phyloP scores from a whole-genome alignment of 2,797 vertebrate species.

The Paramormyrops hopkinsi region DNA sequence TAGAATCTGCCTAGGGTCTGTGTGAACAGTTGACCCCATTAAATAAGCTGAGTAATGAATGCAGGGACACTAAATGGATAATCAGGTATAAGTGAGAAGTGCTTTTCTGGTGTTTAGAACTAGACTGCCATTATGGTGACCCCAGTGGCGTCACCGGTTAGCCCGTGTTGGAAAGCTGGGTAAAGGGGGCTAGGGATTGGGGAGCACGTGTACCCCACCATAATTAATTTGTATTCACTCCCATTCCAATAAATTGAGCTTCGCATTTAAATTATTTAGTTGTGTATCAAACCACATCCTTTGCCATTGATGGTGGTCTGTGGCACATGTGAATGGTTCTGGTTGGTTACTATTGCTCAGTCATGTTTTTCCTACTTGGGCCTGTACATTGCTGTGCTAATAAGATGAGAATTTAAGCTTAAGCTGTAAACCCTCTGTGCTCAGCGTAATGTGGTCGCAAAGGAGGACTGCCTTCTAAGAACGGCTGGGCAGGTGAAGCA shows the following conservation, averaged over 20 bases:
- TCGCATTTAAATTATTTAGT: background rate
- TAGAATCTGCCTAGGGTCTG: background rate
- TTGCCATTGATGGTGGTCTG: background rate
- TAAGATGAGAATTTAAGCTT: background rate
- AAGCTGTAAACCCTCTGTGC: background rate
- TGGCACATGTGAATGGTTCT: background rate
- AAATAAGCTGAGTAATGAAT: background rate
- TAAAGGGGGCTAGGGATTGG: background rate
- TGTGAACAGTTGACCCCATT: background rate
- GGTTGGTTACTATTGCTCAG: background rate
- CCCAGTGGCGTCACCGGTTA: background rate
- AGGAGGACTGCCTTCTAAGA: background rate
- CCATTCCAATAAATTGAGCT: background rate
- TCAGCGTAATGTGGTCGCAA: background rate
- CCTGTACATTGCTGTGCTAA: background rate
- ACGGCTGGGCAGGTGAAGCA: background rate
- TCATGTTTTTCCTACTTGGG: background rate
- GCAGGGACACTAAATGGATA: background rate
- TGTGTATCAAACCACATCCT: background rate
- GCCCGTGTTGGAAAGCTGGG: background rate
- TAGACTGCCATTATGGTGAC: background rate
- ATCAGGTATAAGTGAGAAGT: background rate
- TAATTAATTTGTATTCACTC: background rate
- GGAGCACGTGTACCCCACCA: background rate
- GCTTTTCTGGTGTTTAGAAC: background rate